Conservation (phyloP, 2,888 invertebrate genomes). For the Habroteleia sp. region DNA sequence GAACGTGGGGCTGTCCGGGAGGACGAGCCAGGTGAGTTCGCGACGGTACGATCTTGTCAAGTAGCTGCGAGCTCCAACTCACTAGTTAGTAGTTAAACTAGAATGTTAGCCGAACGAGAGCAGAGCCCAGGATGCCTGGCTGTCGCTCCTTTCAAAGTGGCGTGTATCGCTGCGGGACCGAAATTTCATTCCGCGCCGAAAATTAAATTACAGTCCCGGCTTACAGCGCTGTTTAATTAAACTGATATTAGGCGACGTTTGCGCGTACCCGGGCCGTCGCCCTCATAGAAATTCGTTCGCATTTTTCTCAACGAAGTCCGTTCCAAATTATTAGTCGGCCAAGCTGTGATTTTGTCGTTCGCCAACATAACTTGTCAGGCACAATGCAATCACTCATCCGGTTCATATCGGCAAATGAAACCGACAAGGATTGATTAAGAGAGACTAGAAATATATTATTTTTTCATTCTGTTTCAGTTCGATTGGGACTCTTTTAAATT, state of each 20-base stretch:
- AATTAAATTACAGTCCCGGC: constrained; percentile 59
- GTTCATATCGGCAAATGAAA: too few species aligned
- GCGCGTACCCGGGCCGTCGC: constrained; percentile 7
- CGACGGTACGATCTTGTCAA: constrained; percentile 48
- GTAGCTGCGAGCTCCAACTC: constrained; percentile 37
- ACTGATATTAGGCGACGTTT: constrained; percentile 61
- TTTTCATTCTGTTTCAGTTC: too few species aligned
- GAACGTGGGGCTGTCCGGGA: constrained; percentile 36
- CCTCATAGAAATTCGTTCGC: constrained; percentile 28
- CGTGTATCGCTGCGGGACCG: constrained; percentile 56
- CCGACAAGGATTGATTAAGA: too few species aligned
- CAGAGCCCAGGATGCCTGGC: constrained; percentile 9
- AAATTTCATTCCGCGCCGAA: constrained; percentile 61
- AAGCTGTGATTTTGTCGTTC: background rate
- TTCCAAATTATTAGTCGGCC: background rate
- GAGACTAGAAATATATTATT: too few species aligned
- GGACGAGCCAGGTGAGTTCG: background rate
- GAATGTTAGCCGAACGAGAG: constrained; percentile 51
- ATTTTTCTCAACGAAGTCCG: constrained; percentile 22
- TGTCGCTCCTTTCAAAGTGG: constrained; percentile 44
- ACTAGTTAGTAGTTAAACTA: constrained; percentile 56
- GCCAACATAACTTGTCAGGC: too few species aligned
- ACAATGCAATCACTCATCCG: too few species aligned
- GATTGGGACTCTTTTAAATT: too few species aligned
- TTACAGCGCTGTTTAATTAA: constrained; percentile 65